Percentiles rank a stretch among this genome's conserved stretches.
phyloP scores from a whole-genome alignment of 2,113 vertebrate genomes.

The Corythornis vintsioides region DNA sequence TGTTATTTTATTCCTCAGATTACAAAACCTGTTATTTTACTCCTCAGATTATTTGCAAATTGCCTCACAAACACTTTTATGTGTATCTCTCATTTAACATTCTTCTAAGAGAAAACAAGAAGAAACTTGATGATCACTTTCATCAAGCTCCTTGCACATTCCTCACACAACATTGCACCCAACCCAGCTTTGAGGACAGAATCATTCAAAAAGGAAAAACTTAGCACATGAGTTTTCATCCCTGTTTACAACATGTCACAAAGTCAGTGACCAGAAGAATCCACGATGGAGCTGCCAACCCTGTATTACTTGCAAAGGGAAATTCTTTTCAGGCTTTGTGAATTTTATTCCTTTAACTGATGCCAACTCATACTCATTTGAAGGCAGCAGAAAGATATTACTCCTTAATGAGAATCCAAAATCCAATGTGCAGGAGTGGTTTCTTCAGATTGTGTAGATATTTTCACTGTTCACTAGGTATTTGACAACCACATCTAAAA shows the following conservation, averaged over 20 bases:
- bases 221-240: background rate
- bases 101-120: background rate
- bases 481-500: background rate
- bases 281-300: background rate
- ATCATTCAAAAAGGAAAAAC: background rate
- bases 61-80: background rate
- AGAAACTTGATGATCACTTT: background rate
- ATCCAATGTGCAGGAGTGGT: background rate
- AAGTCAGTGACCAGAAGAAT: conserved; percentile 1
- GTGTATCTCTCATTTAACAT: background rate
- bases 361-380: background rate
- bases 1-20: background rate
- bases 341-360: conserved; percentile 1
- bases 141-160: background rate
- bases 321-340: background rate
- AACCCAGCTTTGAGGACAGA: background rate
- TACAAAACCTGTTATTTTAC: background rate
- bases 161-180: background rate
- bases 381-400: background rate
- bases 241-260: background rate
- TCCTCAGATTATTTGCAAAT: background rate
- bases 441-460: background rate
- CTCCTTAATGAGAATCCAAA: background rate
- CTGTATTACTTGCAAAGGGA: background rate
- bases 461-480: background rate